Evolutionary conservation across 2,113 vertebrate genomes (phyloP).

Genomic region (Oryctolagus cuniculus): DNA sequence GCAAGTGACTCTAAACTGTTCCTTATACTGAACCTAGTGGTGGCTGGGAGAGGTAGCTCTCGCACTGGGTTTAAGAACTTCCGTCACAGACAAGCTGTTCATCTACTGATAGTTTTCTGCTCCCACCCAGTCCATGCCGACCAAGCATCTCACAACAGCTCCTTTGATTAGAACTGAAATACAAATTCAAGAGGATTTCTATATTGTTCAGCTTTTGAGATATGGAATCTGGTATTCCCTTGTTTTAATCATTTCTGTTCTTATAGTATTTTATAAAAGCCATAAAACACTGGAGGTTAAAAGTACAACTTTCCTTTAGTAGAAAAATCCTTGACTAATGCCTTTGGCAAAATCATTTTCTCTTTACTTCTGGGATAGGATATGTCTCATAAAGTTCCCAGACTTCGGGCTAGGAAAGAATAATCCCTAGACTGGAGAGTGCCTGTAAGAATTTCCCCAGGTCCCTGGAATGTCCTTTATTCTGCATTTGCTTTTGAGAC

Average conservation of each 20-base stretch:
- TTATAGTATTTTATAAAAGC: slow-evolving; percentile 54
- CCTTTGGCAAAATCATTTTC: slow-evolving; percentile 54
- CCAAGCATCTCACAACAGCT: not conserved
- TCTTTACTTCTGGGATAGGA: not conserved
- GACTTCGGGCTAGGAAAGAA: slow-evolving; percentile 22
- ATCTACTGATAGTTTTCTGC: not conserved
- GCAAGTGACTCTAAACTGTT: not conserved
- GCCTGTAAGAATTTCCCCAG: not conserved
- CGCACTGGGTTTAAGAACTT: not conserved
- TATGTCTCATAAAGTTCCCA: slow-evolving; percentile 41
- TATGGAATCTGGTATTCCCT: not conserved
- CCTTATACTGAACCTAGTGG: not conserved
- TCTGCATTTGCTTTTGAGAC: not conserved
- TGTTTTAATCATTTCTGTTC: slow-evolving; percentile 53
- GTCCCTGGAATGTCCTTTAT: not conserved
- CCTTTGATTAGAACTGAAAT: not conserved
- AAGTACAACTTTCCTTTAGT: slow-evolving; percentile 21
- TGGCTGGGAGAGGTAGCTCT: not conserved
- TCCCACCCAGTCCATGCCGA: not conserved
- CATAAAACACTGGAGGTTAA: slow-evolving; percentile 60
- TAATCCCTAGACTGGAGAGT: not conserved
- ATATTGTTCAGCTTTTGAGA: slow-evolving; percentile 50
- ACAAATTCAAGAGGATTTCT: not conserved
- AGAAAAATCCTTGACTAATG: slow-evolving; percentile 57
- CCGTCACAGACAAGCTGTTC: not conserved